Percentiles rank a stretch among this genome's conserved stretches.
phyloP scores from a whole-genome alignment of 2,888 invertebrate genomes.

The Drosophila villosipedis region DNA sequence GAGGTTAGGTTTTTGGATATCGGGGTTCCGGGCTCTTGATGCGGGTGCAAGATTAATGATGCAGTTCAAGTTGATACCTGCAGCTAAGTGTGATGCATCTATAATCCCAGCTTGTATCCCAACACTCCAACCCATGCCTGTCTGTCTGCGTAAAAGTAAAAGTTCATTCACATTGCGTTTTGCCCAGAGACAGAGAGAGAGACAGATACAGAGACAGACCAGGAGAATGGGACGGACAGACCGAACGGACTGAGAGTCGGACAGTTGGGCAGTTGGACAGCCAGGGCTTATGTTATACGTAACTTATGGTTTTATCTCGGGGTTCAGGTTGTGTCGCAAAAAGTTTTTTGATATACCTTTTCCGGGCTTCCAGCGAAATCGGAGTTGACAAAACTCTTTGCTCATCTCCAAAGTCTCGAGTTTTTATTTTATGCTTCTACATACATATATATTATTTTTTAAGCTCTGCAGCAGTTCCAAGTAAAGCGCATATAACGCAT shows the following conservation, averaged over 20 bases:
- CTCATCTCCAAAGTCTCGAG: constrained; percentile 12
- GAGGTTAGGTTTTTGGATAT: constrained; percentile 14
- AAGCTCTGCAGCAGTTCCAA: constrained; percentile 58
- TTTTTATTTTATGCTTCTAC: not conserved
- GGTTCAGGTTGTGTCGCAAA: constrained; percentile 30
- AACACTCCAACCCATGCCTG: not conserved
- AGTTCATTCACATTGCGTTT: constrained; percentile 71
- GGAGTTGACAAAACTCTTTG: constrained; percentile 42
- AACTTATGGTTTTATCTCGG: constrained; percentile 57
- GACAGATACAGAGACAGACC: constrained; percentile 12
- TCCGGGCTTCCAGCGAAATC: constrained; percentile 50
- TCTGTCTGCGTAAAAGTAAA: constrained; percentile 64
- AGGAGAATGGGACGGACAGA: constrained; percentile 2
- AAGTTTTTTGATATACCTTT: constrained; percentile 42
- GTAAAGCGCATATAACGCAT: constrained; percentile 56
- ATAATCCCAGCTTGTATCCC: constrained; percentile 1
- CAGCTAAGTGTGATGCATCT: constrained; percentile 48
- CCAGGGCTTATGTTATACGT: constrained; percentile 33
- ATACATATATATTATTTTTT: constrained; percentile 31
- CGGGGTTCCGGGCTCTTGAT: constrained; percentile 7
- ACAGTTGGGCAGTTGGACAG: constrained; percentile 14
- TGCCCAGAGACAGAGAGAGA: constrained; percentile 18
- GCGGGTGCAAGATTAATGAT: constrained; percentile 68
- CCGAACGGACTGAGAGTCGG: not conserved
- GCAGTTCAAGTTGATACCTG: constrained; percentile 53